Conservation (phyloP, 2,113 vertebrate species). For the Serinus canaria region DNA sequence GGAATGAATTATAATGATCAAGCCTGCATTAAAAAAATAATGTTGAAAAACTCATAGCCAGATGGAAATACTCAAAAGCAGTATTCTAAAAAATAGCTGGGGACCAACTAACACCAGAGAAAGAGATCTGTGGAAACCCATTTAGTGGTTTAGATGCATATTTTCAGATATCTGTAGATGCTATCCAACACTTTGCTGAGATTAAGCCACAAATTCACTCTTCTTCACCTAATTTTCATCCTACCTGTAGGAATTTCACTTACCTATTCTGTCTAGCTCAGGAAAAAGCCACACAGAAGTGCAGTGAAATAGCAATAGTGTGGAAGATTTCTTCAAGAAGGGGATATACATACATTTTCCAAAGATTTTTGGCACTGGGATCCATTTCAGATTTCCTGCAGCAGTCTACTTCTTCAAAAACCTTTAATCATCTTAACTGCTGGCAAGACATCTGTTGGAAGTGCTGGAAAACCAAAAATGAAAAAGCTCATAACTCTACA, state of each 20-base stretch:
- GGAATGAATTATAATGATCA: not conserved
- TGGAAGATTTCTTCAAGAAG: constrained; percentile 16
- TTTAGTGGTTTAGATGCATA: not conserved
- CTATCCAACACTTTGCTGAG: not conserved
- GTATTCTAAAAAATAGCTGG: not conserved
- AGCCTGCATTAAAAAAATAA: not conserved
- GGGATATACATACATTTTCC: not conserved
- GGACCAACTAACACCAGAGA: not conserved
- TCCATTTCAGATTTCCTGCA: constrained; percentile 55
- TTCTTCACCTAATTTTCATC: not conserved
- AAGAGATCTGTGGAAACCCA: not conserved
- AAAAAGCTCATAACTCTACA: constrained; percentile 42
- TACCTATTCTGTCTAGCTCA: not conserved
- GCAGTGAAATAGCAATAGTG: not conserved
- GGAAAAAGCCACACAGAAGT: not conserved
- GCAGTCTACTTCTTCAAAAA: constrained; percentile 39
- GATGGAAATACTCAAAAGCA: constrained; percentile 18
- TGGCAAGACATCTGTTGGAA: constrained; percentile 56
- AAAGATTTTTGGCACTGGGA: constrained; percentile 32
- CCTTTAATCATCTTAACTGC: constrained; percentile 53
- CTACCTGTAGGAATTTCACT: not conserved
- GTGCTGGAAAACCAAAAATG: constrained; percentile 28
- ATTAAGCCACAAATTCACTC: not conserved
- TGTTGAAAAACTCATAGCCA: not conserved
- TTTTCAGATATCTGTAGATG: not conserved